Evolutionary conservation across 2,113 vertebrate genomes (phyloP), one percentile per base, ranked within the genome.

Genomic region (Gila orcuttii): DNA sequence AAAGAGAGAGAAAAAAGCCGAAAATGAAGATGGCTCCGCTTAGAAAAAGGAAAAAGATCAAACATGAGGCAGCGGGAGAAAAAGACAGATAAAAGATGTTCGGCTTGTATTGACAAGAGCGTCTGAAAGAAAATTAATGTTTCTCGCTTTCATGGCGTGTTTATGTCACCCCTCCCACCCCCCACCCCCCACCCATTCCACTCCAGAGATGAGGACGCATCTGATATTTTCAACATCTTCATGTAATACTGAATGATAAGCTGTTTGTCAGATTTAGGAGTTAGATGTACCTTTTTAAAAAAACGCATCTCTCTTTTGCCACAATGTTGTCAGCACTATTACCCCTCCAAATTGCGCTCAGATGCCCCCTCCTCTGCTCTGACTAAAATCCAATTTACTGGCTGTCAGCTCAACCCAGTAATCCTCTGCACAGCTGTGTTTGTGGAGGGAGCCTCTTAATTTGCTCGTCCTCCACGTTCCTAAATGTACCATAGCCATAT

Each of bases 321-420:
- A 92, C 87, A 9, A 90, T 92, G 92, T 93, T 93, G 94, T 94
- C 93, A 93, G 91, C 89, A 91, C 93, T 91, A 92, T 92, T 83
- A 93, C 91, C 91, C 91, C 93, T 92, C 88, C 90, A 93, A 94
- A 94, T 94, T 94, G 91, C 93, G 91, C 93, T 93, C 92, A 52
- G 83, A 87, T 86, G 87, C 69, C 74, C 87, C 78, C 71, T 77
- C 78, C 73, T 90, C 88, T 93, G 91, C 92, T 94, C 93, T 93
- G 93, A 95, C 94, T 95, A 94, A 95, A 95, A 95, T 95, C 94
- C 93, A 95, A 95, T 95, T 95, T 95, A 93, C 93, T 95, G 93
- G 93, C 95, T 95, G 95, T 95, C 95, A 95, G 93, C 93, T 95
- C 92, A 93, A 91, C 92, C 93, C 93, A 92, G 92, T 95, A 94